A percentile compares a stretch with the other conserved stretches of the same genome.
Conservation (phyloP, 2,797 vertebrate species). For the Spinibarbus caldwelli region DNA sequence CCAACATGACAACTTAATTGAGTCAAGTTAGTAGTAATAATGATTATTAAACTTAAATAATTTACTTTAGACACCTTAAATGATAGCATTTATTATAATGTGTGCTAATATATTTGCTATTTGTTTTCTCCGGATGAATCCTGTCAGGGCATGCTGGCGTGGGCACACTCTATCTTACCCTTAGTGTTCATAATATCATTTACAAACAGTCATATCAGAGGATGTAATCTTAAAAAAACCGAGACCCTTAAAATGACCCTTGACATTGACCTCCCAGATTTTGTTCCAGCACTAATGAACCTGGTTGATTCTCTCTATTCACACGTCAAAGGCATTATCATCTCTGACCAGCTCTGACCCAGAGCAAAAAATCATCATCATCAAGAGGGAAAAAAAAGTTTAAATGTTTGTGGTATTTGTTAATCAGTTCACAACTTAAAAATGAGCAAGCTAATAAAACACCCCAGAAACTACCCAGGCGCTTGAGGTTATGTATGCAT, state of each 20-base stretch:
- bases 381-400: no score
- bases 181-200: slow-evolving; percentile 2
- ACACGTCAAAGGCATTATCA: neutral
- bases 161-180: neutral
- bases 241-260: slow-evolving; percentile 24
- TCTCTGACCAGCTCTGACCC: neutral
- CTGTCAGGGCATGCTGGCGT: neutral
- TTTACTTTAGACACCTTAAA: neutral
- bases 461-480: neutral
- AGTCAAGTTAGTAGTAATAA: neutral
- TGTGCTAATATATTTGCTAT: neutral
- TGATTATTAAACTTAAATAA: neutral
- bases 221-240: slow-evolving; percentile 1
- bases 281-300: neutral
- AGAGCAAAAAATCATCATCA: no score
- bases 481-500: neutral
- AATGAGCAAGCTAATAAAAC: slow-evolving; percentile 16
- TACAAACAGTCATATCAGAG: slow-evolving; percentile 15
- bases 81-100: neutral
- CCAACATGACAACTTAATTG: neutral
- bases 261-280: slow-evolving; percentile 17
- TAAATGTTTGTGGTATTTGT: neutral
- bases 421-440: neutral
- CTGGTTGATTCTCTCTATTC: neutral
- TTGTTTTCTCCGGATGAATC: neutral